Evolutionary conservation across 2,888 invertebrate species (phyloP).

Genomic region (Campoplex capitator): DNA sequence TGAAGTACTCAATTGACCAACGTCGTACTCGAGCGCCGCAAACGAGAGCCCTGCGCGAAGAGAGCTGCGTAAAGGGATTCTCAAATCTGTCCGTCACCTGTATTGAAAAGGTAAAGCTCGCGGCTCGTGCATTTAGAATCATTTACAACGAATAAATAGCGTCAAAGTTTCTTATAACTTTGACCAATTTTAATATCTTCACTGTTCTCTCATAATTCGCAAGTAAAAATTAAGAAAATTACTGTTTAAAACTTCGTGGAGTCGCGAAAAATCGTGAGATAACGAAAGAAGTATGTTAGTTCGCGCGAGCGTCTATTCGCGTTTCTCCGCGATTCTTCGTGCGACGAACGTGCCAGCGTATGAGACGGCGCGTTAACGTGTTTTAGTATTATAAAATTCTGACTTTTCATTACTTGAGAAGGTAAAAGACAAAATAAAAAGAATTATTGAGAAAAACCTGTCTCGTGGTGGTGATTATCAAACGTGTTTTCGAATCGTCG

Average conservation of each 20-base stretch:
- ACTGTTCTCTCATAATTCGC: constrained; percentile 5
- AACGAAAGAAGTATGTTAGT: constrained; percentile 74
- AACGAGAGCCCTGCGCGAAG: constrained; percentile 78
- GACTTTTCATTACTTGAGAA: background rate
- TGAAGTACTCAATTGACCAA: constrained; percentile 68
- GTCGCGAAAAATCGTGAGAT: constrained; percentile 60
- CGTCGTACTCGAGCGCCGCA: constrained; percentile 42
- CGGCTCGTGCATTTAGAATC: constrained; percentile 10
- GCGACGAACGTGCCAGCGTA: constrained; percentile 9
- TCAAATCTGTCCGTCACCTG: constrained; percentile 86
- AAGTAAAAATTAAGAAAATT: background rate
- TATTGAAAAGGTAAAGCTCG: constrained; percentile 86
- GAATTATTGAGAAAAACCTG: background rate
- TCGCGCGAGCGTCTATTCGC: constrained; percentile 75
- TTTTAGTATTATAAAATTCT: background rate
- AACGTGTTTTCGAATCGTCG: constrained; percentile 5
- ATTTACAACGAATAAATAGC: constrained; percentile 39
- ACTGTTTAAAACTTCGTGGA: constrained; percentile 75
- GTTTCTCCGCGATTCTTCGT: constrained; percentile 41
- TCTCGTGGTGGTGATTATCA: background rate
- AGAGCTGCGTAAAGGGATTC: constrained; percentile 83
- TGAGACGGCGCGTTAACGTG: constrained; percentile 26
- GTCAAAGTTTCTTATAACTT: constrained; percentile 32
- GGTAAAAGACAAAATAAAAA: background rate
- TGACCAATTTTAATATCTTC: constrained; percentile 6